Base-by-base conservation (phyloP, 2,797 vertebrate species). In the Chelon labrosus region DNA sequence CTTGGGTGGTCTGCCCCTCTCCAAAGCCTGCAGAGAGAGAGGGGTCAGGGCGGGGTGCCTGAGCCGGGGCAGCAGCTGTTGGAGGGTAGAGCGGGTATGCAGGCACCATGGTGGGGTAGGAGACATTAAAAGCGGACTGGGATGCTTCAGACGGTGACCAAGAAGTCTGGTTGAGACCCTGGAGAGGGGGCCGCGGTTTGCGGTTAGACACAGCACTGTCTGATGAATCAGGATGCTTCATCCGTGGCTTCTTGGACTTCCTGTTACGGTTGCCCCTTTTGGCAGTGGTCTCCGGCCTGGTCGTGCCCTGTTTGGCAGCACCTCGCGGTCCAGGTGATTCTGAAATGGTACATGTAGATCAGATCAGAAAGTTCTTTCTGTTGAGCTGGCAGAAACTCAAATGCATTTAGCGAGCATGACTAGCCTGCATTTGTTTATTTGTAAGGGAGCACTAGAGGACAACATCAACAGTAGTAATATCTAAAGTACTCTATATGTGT, bases 81-180 rank as follows among this genome's bases (percentile, higher is more conserved):
- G 93, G 81, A 16, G 96, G 94, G 79, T 96, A 98, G 62, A 98
- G 90, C 0, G 95, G 92, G 82, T 96, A 98, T 0, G 95, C 91
- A 52, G 97, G 95, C 88, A 96, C 88, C 19, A 96, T 84, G 2
- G 94, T 25, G 0, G 96, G 94, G 86, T 96, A 97, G 22, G 97
- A 94, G 53, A 95, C 55, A 0, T 95, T 95, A 60, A 95, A 96
- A 64, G 96, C 96, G 0, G 96, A 96, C 84, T 95, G 96, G 1
- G 97, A 97, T 0, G 95, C 91, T 68, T 97, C 96, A 0, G 97
- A 98, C 0, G 95, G 96, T 0, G 97, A 97, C 97, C 97, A 98
- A 1, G 96, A 96, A 0, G 96, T 97, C 56, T 96, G 85, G 56
- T 96, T 97, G 67, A 97, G 95, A 64, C 96, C 96, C 56, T 95